Base-by-base conservation (phyloP, 2,797 vertebrate genomes). In the Cryptoprocta ferox region DNA sequence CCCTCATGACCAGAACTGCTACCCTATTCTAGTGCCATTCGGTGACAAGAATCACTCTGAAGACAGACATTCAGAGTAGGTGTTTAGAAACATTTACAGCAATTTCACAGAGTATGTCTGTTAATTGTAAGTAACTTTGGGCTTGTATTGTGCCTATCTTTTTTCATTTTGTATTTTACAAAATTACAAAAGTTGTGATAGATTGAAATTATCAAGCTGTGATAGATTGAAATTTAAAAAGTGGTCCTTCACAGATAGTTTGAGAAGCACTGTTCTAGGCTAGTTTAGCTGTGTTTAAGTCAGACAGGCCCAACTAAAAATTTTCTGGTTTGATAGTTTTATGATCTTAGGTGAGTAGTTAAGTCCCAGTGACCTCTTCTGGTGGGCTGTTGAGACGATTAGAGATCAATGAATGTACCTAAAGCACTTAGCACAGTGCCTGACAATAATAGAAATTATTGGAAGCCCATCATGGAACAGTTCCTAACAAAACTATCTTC, bases 81-180 rank as follows among this genome's bases (percentile, higher is more conserved):
- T 93, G 59, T 92, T 90, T 75, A 93, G 80, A 94, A 87, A 76
- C 61, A 39, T 71, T 76, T 68, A 30, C 13, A 63, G 71, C 42
- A 70, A 42, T 66, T 91, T 86, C 56, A 50, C 24, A 66, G 35
- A 83, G 63, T 56, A 59, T 66, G 26, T 92, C 32, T 91, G 68
- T 84, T 32, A 28, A 83, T 71, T 80, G 45, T 93, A 88, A 32
- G 70, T n/a, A 95, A 88, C 28, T 53, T 95, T 91, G 86, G 42
- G 18, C n/a, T 93, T 96, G 8, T 82, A 48, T 91, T 75, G 56
- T 80, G 15, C 35, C 50, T 79, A 48, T 94, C 56, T 96, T 92
- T 87, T 93, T 93, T 81, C 42, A 70, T 94, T 83, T 87, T 80
- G 10, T 85, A 59, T 75, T 76, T 95, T 94, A 84, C 10, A 78